These are phyloP conservation scores for Trissonchulus latispiculum DNA, from an alignment of 2,888 invertebrate species.

Conservation along the genomic window DNA sequence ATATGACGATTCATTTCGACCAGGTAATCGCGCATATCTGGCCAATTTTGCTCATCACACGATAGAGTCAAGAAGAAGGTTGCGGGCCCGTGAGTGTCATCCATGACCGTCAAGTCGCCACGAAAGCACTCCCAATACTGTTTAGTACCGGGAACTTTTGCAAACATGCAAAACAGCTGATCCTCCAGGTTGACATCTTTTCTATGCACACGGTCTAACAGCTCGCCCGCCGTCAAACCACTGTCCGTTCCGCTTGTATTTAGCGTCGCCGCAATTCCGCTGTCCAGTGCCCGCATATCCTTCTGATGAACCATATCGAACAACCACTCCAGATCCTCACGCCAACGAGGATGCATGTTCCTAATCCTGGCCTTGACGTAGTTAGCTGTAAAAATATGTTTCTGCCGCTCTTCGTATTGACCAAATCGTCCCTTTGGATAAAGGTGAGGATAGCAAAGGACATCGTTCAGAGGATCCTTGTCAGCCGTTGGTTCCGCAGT, in stretches of 20 bases:
- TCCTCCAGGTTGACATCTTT: neutral
- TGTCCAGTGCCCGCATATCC: neutral
- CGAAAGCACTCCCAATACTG: neutral
- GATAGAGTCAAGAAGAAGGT: neutral
- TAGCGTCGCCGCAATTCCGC: neutral
- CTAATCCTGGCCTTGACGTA: neutral
- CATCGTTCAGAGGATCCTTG: too few relatives aligned
- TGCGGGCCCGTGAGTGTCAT: neutral
- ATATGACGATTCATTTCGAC: neutral
- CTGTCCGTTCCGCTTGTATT: neutral
- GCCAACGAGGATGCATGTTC: neutral
- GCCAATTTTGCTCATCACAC: constrained; percentile 1
- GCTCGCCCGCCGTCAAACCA: neutral
- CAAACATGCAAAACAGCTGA: neutral
- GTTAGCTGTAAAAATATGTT: neutral
- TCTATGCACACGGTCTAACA: neutral
- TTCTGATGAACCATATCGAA: neutral
- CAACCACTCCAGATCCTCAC: neutral
- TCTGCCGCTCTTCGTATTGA: neutral
- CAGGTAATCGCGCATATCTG: neutral
- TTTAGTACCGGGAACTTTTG: neutral
- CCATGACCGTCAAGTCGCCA: neutral
- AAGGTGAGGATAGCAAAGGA: too few relatives aligned
- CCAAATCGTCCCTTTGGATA: constrained; percentile 3
- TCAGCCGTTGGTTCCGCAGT: too few relatives aligned